phyloP scores from a whole-genome alignment of 2,113 vertebrate species.

The Pavo muticus region DNA sequence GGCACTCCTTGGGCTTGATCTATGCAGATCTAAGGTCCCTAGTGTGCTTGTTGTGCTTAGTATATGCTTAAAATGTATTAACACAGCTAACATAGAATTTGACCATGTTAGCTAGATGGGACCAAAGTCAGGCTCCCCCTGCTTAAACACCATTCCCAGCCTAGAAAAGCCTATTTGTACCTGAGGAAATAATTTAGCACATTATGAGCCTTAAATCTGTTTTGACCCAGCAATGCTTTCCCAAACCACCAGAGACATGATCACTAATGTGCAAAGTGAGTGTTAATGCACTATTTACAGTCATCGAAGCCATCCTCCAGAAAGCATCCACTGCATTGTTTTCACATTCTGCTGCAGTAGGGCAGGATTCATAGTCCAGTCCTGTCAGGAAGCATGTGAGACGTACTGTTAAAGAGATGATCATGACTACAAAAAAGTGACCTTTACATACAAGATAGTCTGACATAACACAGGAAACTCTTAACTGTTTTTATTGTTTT shows the following conservation, averaged over 20 bases:
- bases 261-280: neutral
- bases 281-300: slow-evolving; percentile 49
- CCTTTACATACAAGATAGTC: neutral
- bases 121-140: neutral
- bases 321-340: slow-evolving; percentile 79
- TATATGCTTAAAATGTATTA: neutral
- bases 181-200: neutral
- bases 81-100: neutral
- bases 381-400: slow-evolving; percentile 37
- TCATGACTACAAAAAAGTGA: neutral
- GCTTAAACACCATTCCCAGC: neutral
- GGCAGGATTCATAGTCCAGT: slow-evolving; percentile 80
- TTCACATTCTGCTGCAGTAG: slow-evolving; percentile 73
- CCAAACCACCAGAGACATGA: neutral
- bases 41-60: neutral
- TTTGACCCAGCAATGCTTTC: neutral
- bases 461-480: neutral
- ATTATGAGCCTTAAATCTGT: neutral
- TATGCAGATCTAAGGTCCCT: neutral
- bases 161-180: neutral
- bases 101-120: neutral
- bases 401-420: neutral
- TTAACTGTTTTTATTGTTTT: neutral
- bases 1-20: neutral
- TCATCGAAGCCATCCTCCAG: slow-evolving; percentile 78